phyloP scores from a whole-genome alignment of 2,797 vertebrate genomes.

The Poeciliopsis presidionis region DNA sequence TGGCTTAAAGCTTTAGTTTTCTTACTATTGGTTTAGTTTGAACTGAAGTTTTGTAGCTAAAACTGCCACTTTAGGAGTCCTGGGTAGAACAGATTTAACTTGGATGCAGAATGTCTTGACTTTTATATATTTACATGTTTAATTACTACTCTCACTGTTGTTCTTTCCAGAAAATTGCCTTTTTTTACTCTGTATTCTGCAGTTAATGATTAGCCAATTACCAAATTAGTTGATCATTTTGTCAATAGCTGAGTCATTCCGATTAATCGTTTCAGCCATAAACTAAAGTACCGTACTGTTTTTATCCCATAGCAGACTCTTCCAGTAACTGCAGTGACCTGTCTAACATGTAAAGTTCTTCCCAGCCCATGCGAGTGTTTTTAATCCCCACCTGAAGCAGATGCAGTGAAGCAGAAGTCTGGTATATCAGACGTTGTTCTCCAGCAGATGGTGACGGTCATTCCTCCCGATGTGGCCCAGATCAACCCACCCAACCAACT shows the following conservation, averaged over 20 bases:
- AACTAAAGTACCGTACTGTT: not conserved
- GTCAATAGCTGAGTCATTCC: not conserved
- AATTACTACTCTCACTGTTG: too few relatives aligned
- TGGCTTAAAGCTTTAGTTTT: too few relatives aligned
- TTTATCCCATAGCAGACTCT: not conserved
- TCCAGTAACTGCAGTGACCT: not conserved
- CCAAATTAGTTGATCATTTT: not conserved
- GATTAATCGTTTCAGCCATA: not conserved
- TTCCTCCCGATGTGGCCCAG: constrained; percentile 63
- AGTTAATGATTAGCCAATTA: not conserved
- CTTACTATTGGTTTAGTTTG: too few relatives aligned
- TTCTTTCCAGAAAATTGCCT: not conserved
- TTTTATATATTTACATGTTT: too few relatives aligned
- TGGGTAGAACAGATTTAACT: too few relatives aligned
- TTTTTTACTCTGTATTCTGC: not conserved
- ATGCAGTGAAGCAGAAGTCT: constrained; percentile 57
- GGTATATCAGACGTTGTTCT: constrained; percentile 76
- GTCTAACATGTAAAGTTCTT: not conserved
- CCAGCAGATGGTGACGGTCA: constrained; percentile 76
- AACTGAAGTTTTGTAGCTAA: too few relatives aligned
- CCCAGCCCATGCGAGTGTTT: not conserved
- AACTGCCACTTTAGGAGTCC: too few relatives aligned
- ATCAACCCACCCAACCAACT: constrained; percentile 55
- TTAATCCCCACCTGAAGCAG: constrained; percentile 26
- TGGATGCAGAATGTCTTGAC: too few relatives aligned